Evolutionary conservation across 2,888 invertebrate genomes (phyloP).

Genomic region (Hemithea aestivaria): DNA sequence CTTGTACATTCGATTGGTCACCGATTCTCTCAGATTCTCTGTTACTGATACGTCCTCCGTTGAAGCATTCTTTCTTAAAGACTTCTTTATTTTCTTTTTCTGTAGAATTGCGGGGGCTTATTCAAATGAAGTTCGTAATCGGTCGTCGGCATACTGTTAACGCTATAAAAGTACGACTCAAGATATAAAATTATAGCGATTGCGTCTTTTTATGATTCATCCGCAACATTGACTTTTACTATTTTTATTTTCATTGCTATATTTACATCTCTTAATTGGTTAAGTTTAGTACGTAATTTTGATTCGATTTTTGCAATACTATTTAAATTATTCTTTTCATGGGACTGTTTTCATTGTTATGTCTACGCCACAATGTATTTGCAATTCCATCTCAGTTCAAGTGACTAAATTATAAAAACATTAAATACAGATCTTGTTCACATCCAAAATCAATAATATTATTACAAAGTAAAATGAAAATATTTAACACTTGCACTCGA

Average conservation of each 20-base stretch:
- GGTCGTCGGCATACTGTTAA: slow-evolving; percentile 51
- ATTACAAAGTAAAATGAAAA: slow-evolving; percentile 39
- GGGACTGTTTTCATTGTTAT: no score
- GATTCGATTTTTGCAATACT: no score
- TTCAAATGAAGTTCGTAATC: slow-evolving; percentile 57
- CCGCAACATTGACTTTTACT: slow-evolving; percentile 6
- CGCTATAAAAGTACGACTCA: slow-evolving; percentile 31
- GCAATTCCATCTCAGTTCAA: slow-evolving; percentile 1
- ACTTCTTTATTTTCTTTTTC: slow-evolving; percentile 34
- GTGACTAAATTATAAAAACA: slow-evolving; percentile 6
- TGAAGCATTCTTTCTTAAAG: slow-evolving; percentile 23
- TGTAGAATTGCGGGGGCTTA: slow-evolving; percentile 52
- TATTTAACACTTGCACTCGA: slow-evolving; percentile 57
- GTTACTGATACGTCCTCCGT: slow-evolving; percentile 29
- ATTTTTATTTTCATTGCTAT: not conserved
- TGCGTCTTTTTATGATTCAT: slow-evolving; percentile 1
- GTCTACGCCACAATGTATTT: slow-evolving; percentile 3
- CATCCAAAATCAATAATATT: slow-evolving; percentile 39
- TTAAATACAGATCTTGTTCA: slow-evolving; percentile 11
- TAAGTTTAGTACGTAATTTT: no score
- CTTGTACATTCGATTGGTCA: slow-evolving; percentile 26
- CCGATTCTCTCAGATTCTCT: slow-evolving; percentile 10
- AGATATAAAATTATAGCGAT: slow-evolving; percentile 28
- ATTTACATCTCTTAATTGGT: no score
- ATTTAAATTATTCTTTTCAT: no score